Percentiles rank a stretch among this genome's conserved stretches.
phyloP scores from a whole-genome alignment of 2,888 invertebrate species.

The Erebia ligea region DNA sequence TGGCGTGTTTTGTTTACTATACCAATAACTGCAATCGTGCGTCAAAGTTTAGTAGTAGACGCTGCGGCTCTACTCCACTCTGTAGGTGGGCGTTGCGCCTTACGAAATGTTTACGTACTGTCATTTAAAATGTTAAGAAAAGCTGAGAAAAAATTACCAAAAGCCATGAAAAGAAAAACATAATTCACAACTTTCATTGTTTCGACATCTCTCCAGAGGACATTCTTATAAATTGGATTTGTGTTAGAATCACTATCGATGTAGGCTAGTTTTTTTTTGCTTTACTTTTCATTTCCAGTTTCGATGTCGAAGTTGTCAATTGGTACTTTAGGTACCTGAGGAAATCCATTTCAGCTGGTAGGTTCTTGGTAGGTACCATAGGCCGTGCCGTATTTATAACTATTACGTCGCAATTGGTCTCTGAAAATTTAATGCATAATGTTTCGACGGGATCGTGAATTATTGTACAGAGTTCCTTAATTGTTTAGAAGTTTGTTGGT shows the following conservation, averaged over 20 bases:
- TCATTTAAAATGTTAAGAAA: background rate
- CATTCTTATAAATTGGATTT: constrained; percentile 79
- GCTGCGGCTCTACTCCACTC: too few relatives aligned
- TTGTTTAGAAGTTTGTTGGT: constrained; percentile 63
- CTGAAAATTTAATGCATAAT: constrained; percentile 43
- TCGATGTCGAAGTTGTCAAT: background rate
- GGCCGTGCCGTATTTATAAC: background rate
- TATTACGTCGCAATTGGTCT: constrained; percentile 24
- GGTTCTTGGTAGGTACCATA: background rate
- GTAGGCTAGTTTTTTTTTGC: constrained; percentile 37
- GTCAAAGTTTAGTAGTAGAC: too few relatives aligned
- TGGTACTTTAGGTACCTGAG: background rate
- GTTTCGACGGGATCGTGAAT: constrained; percentile 52
- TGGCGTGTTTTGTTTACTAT: too few relatives aligned
- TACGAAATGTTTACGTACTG: background rate
- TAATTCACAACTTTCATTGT: constrained; percentile 73
- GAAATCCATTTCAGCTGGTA: background rate
- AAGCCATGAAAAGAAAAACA: constrained; percentile 54
- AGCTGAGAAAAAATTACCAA: background rate
- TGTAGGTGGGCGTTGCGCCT: too few relatives aligned
- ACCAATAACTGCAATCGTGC: too few relatives aligned
- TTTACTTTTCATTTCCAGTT: constrained; percentile 40
- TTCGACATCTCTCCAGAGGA: constrained; percentile 73
- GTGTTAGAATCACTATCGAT: constrained; percentile 65
- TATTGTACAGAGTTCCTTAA: constrained; percentile 59